Evolutionary conservation across 2,888 invertebrate species (phyloP).

Genomic region (Temnothorax ravouxi): DNA sequence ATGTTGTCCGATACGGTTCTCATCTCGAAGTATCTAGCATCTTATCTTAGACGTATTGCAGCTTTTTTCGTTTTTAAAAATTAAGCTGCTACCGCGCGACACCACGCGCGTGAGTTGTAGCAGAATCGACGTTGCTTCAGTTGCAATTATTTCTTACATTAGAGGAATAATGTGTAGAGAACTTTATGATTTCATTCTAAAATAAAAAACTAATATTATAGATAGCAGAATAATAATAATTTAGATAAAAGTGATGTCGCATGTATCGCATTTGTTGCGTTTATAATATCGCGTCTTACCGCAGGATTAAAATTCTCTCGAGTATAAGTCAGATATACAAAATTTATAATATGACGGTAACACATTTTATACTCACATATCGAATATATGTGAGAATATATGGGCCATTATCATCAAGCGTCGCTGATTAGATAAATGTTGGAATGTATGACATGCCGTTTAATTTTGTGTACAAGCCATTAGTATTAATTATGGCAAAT

Average conservation of each 20-base stretch:
- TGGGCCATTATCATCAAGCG: background rate
- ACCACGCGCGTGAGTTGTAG: background rate
- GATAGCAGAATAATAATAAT: background rate
- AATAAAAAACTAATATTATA: background rate
- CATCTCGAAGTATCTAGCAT: background rate
- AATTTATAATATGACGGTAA: background rate
- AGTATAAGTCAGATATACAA: background rate
- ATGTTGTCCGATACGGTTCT: background rate
- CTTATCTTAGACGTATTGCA: background rate
- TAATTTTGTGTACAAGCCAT: conserved; percentile 8
- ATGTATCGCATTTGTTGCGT: background rate
- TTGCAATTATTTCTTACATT: background rate
- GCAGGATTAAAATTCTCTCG: background rate
- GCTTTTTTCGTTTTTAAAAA: background rate
- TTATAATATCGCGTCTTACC: background rate
- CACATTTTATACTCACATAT: background rate
- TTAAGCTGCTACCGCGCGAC: background rate
- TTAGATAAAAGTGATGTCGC: background rate
- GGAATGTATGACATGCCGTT: background rate
- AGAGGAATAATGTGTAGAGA: background rate
- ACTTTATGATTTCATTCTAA: background rate
- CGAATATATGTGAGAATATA: background rate
- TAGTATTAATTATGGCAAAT: conserved; percentile 18
- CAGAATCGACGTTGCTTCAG: background rate
- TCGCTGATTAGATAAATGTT: conserved; percentile 24